Conservation (phyloP, 2,113 vertebrate species). For the Odontesthes bonariensis region DNA sequence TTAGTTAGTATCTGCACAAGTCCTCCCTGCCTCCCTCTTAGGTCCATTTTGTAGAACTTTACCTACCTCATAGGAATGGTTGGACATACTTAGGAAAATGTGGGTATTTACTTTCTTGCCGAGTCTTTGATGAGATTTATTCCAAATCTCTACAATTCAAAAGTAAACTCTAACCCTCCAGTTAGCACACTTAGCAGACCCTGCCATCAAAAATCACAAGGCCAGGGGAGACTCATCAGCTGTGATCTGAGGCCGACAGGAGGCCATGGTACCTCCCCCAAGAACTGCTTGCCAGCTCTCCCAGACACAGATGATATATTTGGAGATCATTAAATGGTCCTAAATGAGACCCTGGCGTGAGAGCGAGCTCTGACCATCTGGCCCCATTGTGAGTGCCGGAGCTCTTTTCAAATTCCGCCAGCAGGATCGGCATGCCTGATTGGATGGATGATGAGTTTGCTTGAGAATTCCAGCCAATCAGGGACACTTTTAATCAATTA, state of each 20-base stretch:
- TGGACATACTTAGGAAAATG: no score
- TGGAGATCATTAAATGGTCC: conserved; percentile 82
- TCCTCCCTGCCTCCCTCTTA: conserved; percentile 20
- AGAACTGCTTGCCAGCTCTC: conserved; percentile 67
- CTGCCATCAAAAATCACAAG: conserved; percentile 28
- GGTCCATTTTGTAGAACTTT: neutral
- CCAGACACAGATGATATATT: conserved; percentile 79
- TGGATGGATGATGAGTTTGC: conserved; percentile 56
- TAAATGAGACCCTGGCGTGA: conserved; percentile 83
- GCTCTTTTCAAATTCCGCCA: conserved; percentile 65
- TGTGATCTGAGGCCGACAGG: conserved; percentile 41
- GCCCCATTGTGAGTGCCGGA: conserved; percentile 74
- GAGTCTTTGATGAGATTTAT: neutral
- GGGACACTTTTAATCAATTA: conserved; percentile 45
- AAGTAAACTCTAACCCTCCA: conserved; percentile 13
- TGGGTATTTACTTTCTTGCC: neutral
- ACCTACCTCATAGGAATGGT: no score
- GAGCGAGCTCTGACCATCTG: conserved; percentile 79
- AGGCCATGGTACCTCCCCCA: conserved; percentile 64
- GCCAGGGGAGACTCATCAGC: conserved; percentile 44
- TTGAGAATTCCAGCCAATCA: conserved; percentile 58
- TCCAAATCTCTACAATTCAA: neutral
- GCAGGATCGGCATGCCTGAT: conserved; percentile 63
- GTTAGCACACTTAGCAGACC: conserved; percentile 21
- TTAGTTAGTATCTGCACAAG: neutral